phyloP scores from a whole-genome alignment of 2,888 invertebrate species.

The Sthenelais limicola region DNA sequence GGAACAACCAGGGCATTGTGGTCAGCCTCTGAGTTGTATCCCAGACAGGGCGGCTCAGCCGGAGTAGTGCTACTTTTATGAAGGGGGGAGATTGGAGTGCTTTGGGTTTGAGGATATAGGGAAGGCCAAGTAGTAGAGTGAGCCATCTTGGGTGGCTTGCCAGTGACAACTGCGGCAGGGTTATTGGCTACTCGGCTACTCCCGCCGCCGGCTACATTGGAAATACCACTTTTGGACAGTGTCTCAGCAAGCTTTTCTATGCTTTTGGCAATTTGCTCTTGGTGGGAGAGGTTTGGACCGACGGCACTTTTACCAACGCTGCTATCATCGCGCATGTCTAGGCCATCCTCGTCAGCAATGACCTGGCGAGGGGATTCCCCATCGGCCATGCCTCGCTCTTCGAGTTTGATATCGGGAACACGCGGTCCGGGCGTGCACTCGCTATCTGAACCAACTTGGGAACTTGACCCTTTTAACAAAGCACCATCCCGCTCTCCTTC shows the following conservation, averaged over 20 bases:
- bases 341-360: conserved; percentile 33
- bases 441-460: conserved; percentile 18
- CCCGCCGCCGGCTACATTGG: not conserved
- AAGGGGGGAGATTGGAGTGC: not conserved
- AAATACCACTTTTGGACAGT: conserved; percentile 11
- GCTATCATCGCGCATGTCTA: conserved; percentile 3
- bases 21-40: not conserved
- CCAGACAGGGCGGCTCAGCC: not conserved
- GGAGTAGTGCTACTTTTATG: conserved; percentile 19
- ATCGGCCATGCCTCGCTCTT: conserved; percentile 51
- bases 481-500: conserved; percentile 23
- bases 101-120: not conserved
- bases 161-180: not conserved
- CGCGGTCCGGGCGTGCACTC: conserved; percentile 19
- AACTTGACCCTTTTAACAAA: not conserved
- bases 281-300: not conserved
- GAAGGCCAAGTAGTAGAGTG: conserved; percentile 10
- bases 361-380: conserved; percentile 50
- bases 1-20: not conserved
- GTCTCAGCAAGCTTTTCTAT: conserved; percentile 29
- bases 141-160: not conserved
- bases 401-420: conserved; percentile 36
- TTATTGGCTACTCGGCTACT: conserved; percentile 2
- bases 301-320: not conserved
- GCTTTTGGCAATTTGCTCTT: conserved; percentile 14